Percentiles rank a stretch among this genome's conserved stretches.
phyloP scores from a whole-genome alignment of 2,888 invertebrate species.

The Apotomis turbidana region DNA sequence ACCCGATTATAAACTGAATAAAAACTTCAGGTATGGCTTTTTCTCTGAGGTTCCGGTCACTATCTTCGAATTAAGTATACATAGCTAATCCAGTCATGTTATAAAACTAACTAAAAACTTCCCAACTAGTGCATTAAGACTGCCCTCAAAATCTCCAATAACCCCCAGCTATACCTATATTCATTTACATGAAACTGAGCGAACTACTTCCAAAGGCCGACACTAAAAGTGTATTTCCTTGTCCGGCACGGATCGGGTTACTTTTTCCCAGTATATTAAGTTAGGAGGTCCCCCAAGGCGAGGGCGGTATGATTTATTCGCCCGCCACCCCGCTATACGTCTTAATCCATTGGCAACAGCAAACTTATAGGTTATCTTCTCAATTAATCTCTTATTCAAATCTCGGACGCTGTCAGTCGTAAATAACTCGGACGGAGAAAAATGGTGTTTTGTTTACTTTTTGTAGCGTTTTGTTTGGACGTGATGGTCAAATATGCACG shows the following conservation, averaged over 20 bases:
- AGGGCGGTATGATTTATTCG: conserved; percentile 73
- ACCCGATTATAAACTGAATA: too few relatives aligned
- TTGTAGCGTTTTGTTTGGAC: neutral
- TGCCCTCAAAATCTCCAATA: neutral
- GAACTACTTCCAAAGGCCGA: conserved; percentile 34
- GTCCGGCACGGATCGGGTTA: conserved; percentile 65
- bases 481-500: neutral
- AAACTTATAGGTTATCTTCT: conserved; percentile 35
- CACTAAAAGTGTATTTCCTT: conserved; percentile 58
- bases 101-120: neutral
- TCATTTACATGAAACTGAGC: conserved; percentile 19
- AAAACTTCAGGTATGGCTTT: too few relatives aligned
- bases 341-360: conserved; percentile 45
- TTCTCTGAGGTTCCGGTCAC: too few relatives aligned
- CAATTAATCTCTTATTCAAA: conserved; percentile 41
- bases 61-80: too few relatives aligned
- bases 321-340: conserved; percentile 50
- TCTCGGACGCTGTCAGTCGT: conserved; percentile 38
- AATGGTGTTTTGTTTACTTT: conserved; percentile 24
- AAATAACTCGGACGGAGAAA: conserved; percentile 36
- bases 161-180: conserved; percentile 7
- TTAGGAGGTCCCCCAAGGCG: conserved; percentile 62
- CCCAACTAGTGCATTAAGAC: neutral
- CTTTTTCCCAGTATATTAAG: conserved; percentile 80
- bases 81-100: too few relatives aligned